phyloP scores from a whole-genome alignment of 2,797 vertebrate species.

The Acrocephalus scirpaceus region DNA sequence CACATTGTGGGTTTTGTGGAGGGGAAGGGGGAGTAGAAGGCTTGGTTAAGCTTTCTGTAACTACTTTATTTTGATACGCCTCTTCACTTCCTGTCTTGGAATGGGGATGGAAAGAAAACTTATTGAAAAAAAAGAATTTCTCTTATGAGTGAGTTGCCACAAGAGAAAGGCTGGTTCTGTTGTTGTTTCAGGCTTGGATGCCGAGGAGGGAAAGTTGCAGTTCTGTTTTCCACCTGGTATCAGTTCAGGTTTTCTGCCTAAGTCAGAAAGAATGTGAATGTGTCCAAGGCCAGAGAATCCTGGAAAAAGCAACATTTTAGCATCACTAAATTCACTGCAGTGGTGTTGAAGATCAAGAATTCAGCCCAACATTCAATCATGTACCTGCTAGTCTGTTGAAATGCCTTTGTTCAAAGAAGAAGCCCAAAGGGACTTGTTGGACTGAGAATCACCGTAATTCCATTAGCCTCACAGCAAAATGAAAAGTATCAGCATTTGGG shows the following conservation, averaged over 20 bases:
- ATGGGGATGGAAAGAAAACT: background rate
- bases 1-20: background rate
- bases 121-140: background rate
- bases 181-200: background rate
- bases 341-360: background rate
- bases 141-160: background rate
- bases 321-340: background rate
- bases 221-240: background rate
- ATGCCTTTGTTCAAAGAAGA: background rate
- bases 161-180: background rate
- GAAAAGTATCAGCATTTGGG: background rate
- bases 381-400: background rate
- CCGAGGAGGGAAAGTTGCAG: background rate
- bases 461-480: background rate
- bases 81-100: background rate
- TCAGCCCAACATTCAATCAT: background rate
- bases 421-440: rapidly evolving
- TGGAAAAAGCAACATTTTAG: background rate
- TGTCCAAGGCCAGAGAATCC: background rate
- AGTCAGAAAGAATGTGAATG: background rate
- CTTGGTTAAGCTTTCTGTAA: background rate
- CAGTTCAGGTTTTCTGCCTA: background rate
- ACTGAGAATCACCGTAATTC: too few species aligned
- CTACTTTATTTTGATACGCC: background rate
- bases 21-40: background rate